Evolutionary conservation across 2,113 vertebrate species (phyloP), one percentile per base, ranked within the genome.

Genomic region (Orthonyx spaldingii): DNA sequence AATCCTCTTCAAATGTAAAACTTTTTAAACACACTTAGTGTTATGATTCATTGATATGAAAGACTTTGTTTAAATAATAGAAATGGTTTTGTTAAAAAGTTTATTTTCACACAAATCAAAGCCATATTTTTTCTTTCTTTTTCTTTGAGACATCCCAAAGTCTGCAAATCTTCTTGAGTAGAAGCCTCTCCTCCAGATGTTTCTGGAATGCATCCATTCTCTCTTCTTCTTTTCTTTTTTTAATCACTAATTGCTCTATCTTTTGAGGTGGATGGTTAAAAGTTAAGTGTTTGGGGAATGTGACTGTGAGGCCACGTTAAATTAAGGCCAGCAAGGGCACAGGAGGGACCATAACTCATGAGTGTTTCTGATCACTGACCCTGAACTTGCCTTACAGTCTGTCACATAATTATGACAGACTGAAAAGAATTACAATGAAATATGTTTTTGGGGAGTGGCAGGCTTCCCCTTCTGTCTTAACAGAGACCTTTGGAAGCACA

Each of bases 281-380:
- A 96, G 94, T 90, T 92, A 81, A 98, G 84, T 96, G 95, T 89
- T 60, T 75, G 90, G 93, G 94, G 95, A 95, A 96, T 97, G 87
- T 91, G 68, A 66, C 91, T 59, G 55, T 77, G 72, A 85, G 78
- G 83, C 87, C 84, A 96, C 89, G 95, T 92, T 88, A 97, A 97
- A 96, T 93, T 84, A 96, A 93, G 94, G 88, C 82, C 90, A 94
- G 78, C 59, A 69, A 90, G 93, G 92, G 94, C 94, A 95, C 89
- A 82, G 84, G 87, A 17, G 75, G 53, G 75, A 69, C 70, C 21
- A 63, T 97, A 97, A 97, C 78, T 97, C 94, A 96, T 10, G 64
- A 87, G 50, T 61, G 70, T 88, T 97, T 97, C 92, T 97, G 96
- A 95, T 97, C 95, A 75, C 90, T 97, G 96, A 96, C 96, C 95